Base-by-base conservation (phyloP, 1,140 invertebrate species). In the honey bee (Apis mellifera) region DNA sequence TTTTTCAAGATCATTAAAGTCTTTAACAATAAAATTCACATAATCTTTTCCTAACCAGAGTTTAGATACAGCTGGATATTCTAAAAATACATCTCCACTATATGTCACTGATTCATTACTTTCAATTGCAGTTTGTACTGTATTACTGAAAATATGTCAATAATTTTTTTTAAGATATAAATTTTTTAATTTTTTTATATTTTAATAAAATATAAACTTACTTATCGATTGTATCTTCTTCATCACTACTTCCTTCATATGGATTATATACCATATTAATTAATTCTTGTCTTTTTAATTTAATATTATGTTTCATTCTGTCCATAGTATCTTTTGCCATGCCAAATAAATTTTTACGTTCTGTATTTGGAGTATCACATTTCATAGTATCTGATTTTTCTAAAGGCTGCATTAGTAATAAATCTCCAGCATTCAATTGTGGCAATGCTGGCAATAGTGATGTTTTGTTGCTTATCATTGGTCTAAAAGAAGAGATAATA, bases 31-130 rank as follows among this genome's bases (percentile, higher is more conserved):
- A 92, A 99, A 99, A 94, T 99, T 99, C 9, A 96, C 97, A 91
- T 99, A 99, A 93, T 99, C 99, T 94, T 99, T 99, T 55, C 99
- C 99, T 64, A 99, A 96, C 99, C 99, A 99, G n/a, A 98, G 94
- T 92, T 99, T 99, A 0, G 97, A 95, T 68, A 96, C 96, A 2
- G 96, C 95, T 85, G 95, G 91, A 26, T 94, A 93, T 70, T 93
- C 91, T 59, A 86, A 80, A 50, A 81, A 65, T 13, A 79, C 70
- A 15, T 90, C 90, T 57, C 78, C 73, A 13, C 84, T 76, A 52
- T 71, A 89, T n/a, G 81, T 26, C 66, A 90, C 85, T 78, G 72
- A 71, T 60, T 92, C 89, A 1, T 72, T 83, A 76, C 87, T 87
- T 26, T 89, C 82, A 1, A 77, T 26, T 32, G 77, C 60, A 21